These are phyloP conservation scores for Neodontobutis hainanensis DNA, from an alignment of 2,113 vertebrate genomes.

Conservation along the genomic window DNA sequence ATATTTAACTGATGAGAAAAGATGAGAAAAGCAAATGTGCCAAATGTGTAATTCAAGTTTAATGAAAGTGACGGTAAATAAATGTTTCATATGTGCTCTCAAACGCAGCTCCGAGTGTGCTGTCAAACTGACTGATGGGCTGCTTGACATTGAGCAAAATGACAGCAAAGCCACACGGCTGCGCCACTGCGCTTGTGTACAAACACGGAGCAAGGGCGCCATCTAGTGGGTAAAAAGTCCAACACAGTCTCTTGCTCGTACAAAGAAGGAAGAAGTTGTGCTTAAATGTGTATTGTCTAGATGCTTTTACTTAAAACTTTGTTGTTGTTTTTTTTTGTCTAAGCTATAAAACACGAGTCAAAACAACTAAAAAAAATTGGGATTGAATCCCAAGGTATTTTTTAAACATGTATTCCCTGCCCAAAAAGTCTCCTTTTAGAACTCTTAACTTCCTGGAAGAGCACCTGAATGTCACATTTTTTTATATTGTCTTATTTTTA, in stretches of 20 bases:
- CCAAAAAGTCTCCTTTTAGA: too few species aligned
- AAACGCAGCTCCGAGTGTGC: neutral
- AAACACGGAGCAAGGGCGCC: slow-evolving; percentile 43
- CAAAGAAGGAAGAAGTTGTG: too few species aligned
- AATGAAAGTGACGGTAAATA: neutral
- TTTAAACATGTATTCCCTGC: too few species aligned
- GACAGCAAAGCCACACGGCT: slow-evolving; percentile 1
- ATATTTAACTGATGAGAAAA: neutral
- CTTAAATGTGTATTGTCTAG: too few species aligned
- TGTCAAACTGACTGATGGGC: slow-evolving; percentile 21
- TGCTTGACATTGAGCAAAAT: slow-evolving; percentile 5
- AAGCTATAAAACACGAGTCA: too few species aligned
- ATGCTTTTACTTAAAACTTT: too few species aligned
- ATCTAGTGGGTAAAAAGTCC: slow-evolving; percentile 46
- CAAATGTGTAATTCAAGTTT: neutral
- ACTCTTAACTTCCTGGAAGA: too few species aligned
- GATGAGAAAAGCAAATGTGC: neutral
- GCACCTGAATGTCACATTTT: too few species aligned
- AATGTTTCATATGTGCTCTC: neutral
- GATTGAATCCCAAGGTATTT: too few species aligned
- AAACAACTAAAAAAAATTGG: too few species aligned
- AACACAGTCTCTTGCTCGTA: neutral
- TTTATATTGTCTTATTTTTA: too few species aligned
- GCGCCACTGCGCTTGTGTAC: neutral
- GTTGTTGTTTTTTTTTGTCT: too few species aligned